Percentiles rank a stretch among this genome's conserved stretches.
Evolutionary conservation across 1,140 invertebrate species (phyloP).

Genomic region (Zaprionus ghesquierei): DNA sequence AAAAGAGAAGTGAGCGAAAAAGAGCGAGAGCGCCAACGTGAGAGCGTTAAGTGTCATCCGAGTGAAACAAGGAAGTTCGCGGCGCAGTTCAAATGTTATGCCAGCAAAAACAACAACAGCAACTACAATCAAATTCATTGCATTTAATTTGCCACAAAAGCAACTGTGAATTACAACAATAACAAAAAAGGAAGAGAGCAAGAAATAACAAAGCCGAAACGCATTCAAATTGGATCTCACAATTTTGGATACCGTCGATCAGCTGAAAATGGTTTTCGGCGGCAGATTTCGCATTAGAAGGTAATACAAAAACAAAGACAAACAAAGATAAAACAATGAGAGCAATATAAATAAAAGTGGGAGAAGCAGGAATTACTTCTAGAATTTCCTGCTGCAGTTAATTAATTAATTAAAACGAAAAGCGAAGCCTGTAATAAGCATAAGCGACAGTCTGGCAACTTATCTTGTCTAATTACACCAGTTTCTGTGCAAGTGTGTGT

Average conservation of each 20-base stretch:
- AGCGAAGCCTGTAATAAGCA: slow-evolving; percentile 55
- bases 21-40: neutral
- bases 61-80: slow-evolving; percentile 57
- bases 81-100: slow-evolving; percentile 68
- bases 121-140: slow-evolving; percentile 25
- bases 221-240: slow-evolving; percentile 73
- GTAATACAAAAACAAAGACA: slow-evolving; percentile 56
- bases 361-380: slow-evolving; percentile 28
- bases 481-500: slow-evolving; percentile 22
- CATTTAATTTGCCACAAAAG: slow-evolving; percentile 64
- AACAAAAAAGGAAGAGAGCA: slow-evolving; percentile 31
- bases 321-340: slow-evolving; percentile 13
- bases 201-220: neutral
- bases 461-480: slow-evolving; percentile 56
- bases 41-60: slow-evolving; percentile 19
- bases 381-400: slow-evolving; percentile 9
- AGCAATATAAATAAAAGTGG: neutral
- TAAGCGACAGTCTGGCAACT: slow-evolving; percentile 50
- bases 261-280: slow-evolving; percentile 79
- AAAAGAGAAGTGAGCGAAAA: neutral
- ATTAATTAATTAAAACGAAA: slow-evolving; percentile 43
- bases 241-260: slow-evolving; percentile 71
- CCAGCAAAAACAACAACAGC: slow-evolving; percentile 22
- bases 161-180: slow-evolving; percentile 46
- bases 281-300: slow-evolving; percentile 81